Evolutionary conservation across 2,113 vertebrate genomes (phyloP), one percentile per base, ranked within the genome.

Genomic region (Cyanistes caeruleus): DNA sequence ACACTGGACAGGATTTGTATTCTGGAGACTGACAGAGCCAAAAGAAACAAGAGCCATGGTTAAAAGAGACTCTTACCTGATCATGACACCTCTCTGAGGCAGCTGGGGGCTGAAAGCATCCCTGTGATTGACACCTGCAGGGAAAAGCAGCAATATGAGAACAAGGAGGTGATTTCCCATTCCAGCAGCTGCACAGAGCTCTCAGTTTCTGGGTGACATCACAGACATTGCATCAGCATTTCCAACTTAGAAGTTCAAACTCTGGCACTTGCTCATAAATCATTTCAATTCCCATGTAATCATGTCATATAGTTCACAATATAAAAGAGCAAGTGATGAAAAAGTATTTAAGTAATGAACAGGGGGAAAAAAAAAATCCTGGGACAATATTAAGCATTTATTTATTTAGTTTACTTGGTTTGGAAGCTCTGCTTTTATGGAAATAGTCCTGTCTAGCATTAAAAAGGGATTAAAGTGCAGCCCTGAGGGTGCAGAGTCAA

Each of bases 51-150:
- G 27, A 65, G 37, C 5, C 7, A 10, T 0, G 8, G 56, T 33
- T 48, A 31, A 24, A 56, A 88, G 31, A 60, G 44, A 59, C 65
- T 77, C 59, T 96, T 5, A 98, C 98, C 98, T 98, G 76, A 92
- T 84, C 37, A 11, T 10, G 20, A 97, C 94, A 39, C 58, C 88
- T 79, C 80, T 92, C 67, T 82, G 53, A 88, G 97, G 64, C 81
- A 62, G 44, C 27, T 93, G 65, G 14, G 89, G 86, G 96, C 91
- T 91, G 78, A 91, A 73, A 82, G 83, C 86, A 72, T 96, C 95
- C 65, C 93, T 67, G 65, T 48, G 17, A 92, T 72, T 96, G 83
- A 53, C 41, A 82, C 33, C 96, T 97, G 87, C 53, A 85, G 4
- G 64, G 77, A 91, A 63, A 88, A 92, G 17, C 17, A 93, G 62